Evolutionary conservation across 2,797 vertebrate species (phyloP), one percentile per base, ranked within the genome.

Genomic region (Oreochromis grahami): DNA sequence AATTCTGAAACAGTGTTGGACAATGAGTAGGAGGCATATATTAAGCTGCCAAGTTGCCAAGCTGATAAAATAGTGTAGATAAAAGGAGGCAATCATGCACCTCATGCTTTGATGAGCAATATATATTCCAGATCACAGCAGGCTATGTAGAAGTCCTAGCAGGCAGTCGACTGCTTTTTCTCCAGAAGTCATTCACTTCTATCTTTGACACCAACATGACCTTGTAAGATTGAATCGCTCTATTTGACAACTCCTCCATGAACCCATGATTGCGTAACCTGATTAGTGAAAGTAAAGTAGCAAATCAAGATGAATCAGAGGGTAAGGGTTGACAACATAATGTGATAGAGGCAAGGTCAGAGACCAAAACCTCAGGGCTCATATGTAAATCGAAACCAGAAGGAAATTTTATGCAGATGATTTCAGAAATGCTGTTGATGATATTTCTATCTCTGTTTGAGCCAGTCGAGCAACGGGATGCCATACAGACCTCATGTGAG

Each of bases 1-100:
- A 92, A 93, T 94, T 94, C 85, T 91, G 85, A 88, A 88, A 92
- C 92, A 81, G 84, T 84, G 84, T 79, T 89, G 88, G 82, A 92
- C 93, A 90, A 91, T 90, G 85, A 91, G 89, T 86, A 77, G 83
- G 85, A 89, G 83, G 88, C 83, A 91, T 89, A 83, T 87, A 91
- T 91, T 89, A 89, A 81, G 77, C 90, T 87, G 91, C 91, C 91
- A 93, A 88, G 87, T 87, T 87, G 86, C 85, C 84, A 81, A 63
- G 87, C 91, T 90, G 90, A 93, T 94, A 89, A 86, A 92, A 93
- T 86, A 82, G 78, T 86, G 85, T 32, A 82, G 90, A 93, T 87
- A 88, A 91, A 91, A 88, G 52, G 80, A 89, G 84, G 86, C 87
- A 89, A 92, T 92, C 92, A 94, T 83, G 60, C 65, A 83, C 77